Percentiles rank a stretch among this genome's conserved stretches.
phyloP scores from a whole-genome alignment of 2,113 vertebrate species.

The Cariama cristata region DNA sequence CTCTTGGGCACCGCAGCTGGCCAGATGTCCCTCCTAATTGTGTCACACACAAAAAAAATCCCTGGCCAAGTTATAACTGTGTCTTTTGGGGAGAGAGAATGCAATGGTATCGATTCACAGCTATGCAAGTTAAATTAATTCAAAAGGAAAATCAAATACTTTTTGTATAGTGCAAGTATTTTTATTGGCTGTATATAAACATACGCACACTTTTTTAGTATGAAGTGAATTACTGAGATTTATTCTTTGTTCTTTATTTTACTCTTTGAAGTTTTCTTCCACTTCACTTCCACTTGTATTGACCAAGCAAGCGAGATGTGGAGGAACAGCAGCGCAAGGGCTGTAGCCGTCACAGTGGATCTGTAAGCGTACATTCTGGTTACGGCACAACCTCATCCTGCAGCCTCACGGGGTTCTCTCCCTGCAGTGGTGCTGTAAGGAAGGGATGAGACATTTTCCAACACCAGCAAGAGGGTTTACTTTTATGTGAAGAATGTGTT shows the following conservation, averaged over 20 bases:
- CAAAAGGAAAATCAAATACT: not conserved
- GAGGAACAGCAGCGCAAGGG: not conserved
- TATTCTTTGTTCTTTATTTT: not conserved
- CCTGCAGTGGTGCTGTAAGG: too few species aligned
- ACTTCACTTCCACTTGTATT: accelerated
- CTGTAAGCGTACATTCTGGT: not conserved
- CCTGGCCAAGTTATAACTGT: not conserved
- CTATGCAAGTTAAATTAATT: not conserved
- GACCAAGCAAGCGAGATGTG: not conserved
- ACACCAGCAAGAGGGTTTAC: too few species aligned
- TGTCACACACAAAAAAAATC: not conserved
- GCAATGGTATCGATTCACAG: not conserved
- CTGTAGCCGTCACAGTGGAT: not conserved
- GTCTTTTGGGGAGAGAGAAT: not conserved
- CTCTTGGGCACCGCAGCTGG: too few species aligned
- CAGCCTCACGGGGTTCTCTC: not conserved
- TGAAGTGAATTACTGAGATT: not conserved
- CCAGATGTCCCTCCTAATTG: too few species aligned
- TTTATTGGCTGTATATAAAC: not conserved
- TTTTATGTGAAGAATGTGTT: too few species aligned
- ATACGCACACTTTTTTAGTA: not conserved
- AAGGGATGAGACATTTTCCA: too few species aligned
- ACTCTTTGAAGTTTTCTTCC: not conserved
- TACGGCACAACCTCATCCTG: not conserved
- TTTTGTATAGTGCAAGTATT: not conserved